Conservation (phyloP, 2,113 vertebrate species). For the Stegostoma tigrinum region DNA sequence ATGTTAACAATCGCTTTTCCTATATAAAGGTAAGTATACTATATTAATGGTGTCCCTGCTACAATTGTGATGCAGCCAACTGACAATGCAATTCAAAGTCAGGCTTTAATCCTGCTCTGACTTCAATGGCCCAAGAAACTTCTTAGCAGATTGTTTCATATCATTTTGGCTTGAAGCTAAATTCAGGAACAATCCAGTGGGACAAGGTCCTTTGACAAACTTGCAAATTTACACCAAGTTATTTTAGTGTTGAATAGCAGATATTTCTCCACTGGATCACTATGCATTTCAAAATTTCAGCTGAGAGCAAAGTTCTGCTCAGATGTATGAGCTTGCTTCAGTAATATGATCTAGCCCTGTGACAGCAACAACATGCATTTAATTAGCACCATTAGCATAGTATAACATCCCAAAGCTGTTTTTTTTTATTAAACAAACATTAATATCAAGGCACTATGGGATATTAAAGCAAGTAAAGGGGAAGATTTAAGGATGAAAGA, state of each 20-base stretch:
- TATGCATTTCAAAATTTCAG: not conserved
- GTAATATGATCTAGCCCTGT: not conserved
- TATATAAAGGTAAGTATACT: not conserved
- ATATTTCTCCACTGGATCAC: not conserved
- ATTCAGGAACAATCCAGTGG: not conserved
- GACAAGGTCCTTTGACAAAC: not conserved
- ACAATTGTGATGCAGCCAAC: not conserved
- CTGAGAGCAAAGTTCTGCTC: not conserved
- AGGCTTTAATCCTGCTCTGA: not conserved
- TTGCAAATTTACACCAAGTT: not conserved
- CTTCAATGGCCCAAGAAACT: not conserved
- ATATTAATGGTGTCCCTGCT: not conserved
- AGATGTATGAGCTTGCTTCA: not conserved
- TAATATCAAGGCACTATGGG: not conserved
- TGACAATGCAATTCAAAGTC: not conserved
- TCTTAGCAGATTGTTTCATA: not conserved
- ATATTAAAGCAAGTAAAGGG: not conserved
- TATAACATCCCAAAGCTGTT: not conserved
- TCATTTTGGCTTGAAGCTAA: not conserved
- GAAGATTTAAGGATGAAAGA: not conserved
- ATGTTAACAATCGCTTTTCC: not conserved
- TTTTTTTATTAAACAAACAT: not conserved
- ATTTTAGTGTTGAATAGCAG: not conserved
- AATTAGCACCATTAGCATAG: not conserved
- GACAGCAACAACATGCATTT: not conserved